A percentile compares a stretch with the other conserved stretches of the same genome.
Evolutionary conservation across 1,140 invertebrate species (phyloP).

Genomic region (Notospermus geniculatus): DNA sequence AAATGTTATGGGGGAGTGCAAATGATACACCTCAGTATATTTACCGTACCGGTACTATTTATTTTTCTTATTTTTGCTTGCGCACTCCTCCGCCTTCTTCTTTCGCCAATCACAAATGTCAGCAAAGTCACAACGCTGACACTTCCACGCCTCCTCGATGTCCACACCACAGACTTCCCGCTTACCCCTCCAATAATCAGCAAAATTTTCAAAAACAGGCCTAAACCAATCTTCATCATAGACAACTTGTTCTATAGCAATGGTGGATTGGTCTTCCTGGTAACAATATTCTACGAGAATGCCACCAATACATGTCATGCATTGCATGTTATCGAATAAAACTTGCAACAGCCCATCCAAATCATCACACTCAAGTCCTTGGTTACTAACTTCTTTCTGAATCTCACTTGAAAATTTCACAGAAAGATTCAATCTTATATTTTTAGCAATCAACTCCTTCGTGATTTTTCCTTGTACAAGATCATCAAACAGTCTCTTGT

Average conservation of each 20-base stretch:
- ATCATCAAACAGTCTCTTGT: slow-evolving; percentile 45
- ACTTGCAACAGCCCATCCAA: slow-evolving; percentile 31
- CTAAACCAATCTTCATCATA: slow-evolving; percentile 32
- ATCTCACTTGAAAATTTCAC: slow-evolving; percentile 32
- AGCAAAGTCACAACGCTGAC: slow-evolving; percentile 41
- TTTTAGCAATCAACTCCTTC: slow-evolving; percentile 30
- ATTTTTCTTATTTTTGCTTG: slow-evolving; percentile 22
- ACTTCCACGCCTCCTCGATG: slow-evolving; percentile 49
- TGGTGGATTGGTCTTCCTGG: slow-evolving; percentile 31
- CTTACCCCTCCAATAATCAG: slow-evolving; percentile 39
- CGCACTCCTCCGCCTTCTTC: slow-evolving; percentile 32
- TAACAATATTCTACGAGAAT: slow-evolving; percentile 37
- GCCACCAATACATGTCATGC: slow-evolving; percentile 35
- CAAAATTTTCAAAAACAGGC: slow-evolving; percentile 23
- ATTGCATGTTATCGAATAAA: slow-evolving; percentile 30
- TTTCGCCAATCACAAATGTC: slow-evolving; percentile 41
- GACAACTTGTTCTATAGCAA: slow-evolving; percentile 23
- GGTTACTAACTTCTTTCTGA: slow-evolving; percentile 19
- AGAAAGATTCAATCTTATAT: slow-evolving; percentile 26
- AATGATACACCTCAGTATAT: too few relatives aligned
- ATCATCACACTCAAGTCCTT: slow-evolving; percentile 14
- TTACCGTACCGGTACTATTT: neutral
- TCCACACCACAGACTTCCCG: slow-evolving; percentile 37
- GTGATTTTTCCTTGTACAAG: slow-evolving; percentile 34
- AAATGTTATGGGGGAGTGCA: too few relatives aligned